Base-by-base conservation (phyloP, 2,888 invertebrate genomes). In the Limnephilus marmoratus region DNA sequence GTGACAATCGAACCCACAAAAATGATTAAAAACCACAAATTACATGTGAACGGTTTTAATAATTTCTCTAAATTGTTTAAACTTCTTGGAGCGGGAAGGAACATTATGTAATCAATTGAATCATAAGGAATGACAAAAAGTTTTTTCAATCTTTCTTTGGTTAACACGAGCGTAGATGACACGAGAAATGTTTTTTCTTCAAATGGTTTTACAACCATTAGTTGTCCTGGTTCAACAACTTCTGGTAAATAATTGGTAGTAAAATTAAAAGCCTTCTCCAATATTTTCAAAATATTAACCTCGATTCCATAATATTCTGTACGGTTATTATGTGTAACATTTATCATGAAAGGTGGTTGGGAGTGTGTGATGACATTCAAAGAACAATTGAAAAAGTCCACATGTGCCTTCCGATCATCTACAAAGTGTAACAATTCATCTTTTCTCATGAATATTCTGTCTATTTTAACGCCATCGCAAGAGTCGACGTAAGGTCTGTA, bases 11-110 rank as follows among this genome's bases (percentile, higher is more conserved):
- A 13, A 7, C 31, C n/a, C 11, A 80, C 37, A 15, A 15, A 24
- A 37, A 34, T 4, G 24, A 37, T 11, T n/a, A 89, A 31, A 37
- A 89, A n/a, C 90, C 85, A 90, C 29, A 85, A 11, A 24, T 31
- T 68, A 5, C 31, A 13, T 11, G 53, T 2, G 37, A 90, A 90
- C n/a, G 91, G 91, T 34, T 81, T 91, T 41, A 91, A 87, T 80
- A 91, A 49, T 86, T 91, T 91, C 45, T 86, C 13, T 29, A 91
- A 37, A 81, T 86, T 91, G 13, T 81, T 81, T 31, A 91, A 29
- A 18, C 18, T 13, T 81, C 49, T 68, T 18, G 91, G 81, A n/a
- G n/a, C 15, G 0, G 91, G 81, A 15, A 91, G 12, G 29, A 91
- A 4, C 31, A 91, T 41, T 0, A 37, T 24, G 13, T 49, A 68